These are phyloP conservation scores for Eolophus roseicapilla DNA, from an alignment of 2,113 vertebrate genomes.

Conservation along the genomic window DNA sequence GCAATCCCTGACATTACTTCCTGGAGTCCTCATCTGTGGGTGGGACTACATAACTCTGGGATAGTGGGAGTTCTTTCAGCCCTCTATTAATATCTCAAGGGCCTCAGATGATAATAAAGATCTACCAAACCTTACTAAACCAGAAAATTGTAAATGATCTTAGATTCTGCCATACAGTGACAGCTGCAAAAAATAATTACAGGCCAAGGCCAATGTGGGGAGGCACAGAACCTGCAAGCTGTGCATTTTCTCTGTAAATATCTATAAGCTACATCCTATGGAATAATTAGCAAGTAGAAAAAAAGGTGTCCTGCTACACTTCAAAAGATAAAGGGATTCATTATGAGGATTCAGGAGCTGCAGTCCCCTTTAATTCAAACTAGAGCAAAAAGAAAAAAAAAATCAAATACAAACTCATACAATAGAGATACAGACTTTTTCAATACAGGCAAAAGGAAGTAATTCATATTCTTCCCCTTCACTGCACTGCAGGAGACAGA, in stretches of 20 bases:
- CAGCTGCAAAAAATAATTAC: neutral
- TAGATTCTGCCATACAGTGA: neutral
- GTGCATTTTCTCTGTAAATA: neutral
- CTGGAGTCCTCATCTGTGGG: slow-evolving; percentile 17
- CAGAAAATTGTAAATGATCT: neutral
- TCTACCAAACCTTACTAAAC: neutral
- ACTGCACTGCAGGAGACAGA: neutral
- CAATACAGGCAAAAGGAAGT: neutral
- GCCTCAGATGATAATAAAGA: neutral
- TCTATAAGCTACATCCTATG: neutral
- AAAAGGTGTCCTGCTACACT: neutral
- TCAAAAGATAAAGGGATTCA: neutral
- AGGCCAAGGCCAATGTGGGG: neutral
- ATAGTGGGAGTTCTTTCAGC: neutral
- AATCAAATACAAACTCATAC: neutral
- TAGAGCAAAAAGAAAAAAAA: neutral
- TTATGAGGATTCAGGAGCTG: neutral
- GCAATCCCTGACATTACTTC: slow-evolving; percentile 14
- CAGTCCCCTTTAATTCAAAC: neutral
- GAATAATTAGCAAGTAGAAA: neutral
- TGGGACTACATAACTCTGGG: neutral
- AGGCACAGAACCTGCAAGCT: neutral
- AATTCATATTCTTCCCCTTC: neutral
- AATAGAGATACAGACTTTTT: neutral
- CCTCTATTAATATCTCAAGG: neutral